Percentiles rank a stretch among this genome's conserved stretches.
These are phyloP conservation scores for Lycodopsis pacificus DNA, from an alignment of 2,797 vertebrate species.

Conservation along the genomic window DNA sequence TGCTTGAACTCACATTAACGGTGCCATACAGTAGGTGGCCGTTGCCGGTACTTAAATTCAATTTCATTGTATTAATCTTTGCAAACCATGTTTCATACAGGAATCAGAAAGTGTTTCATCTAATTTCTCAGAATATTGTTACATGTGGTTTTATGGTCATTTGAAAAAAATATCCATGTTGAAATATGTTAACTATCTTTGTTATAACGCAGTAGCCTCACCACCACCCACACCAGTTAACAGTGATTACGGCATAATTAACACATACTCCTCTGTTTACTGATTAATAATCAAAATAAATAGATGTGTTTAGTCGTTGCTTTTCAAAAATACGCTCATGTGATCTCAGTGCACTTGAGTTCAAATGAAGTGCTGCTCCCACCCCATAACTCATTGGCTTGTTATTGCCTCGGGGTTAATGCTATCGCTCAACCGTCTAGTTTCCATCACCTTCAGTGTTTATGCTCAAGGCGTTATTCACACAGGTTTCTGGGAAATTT, in stretches of 20 bases:
- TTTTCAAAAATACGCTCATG: neutral
- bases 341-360: conserved; percentile 19
- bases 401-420: neutral
- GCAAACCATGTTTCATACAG: conserved; percentile 52
- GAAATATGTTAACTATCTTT: conserved; percentile 42
- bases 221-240: conserved; percentile 19
- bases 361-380: conserved; percentile 37
- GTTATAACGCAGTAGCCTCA: conserved; percentile 55
- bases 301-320: conserved; percentile 22
- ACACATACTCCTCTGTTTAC: conserved; percentile 39
- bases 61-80: conserved; percentile 54
- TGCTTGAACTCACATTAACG: conserved; percentile 64
- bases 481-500: conserved; percentile 38
- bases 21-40: conserved; percentile 73
- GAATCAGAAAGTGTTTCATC: conserved; percentile 42
- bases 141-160: conserved; percentile 59
- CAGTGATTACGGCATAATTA: conserved; percentile 35
- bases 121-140: conserved; percentile 52
- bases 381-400: conserved; percentile 5
- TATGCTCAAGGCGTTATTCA: conserved; percentile 36
- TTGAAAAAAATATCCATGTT: conserved; percentile 34
- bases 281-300: conserved; percentile 37
- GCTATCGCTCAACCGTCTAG: conserved; percentile 27
- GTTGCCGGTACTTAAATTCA: conserved; percentile 48
- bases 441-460: conserved; percentile 37